Evolutionary conservation across 1,140 invertebrate species (phyloP).

Genomic region (Eurosta solidaginis): DNA sequence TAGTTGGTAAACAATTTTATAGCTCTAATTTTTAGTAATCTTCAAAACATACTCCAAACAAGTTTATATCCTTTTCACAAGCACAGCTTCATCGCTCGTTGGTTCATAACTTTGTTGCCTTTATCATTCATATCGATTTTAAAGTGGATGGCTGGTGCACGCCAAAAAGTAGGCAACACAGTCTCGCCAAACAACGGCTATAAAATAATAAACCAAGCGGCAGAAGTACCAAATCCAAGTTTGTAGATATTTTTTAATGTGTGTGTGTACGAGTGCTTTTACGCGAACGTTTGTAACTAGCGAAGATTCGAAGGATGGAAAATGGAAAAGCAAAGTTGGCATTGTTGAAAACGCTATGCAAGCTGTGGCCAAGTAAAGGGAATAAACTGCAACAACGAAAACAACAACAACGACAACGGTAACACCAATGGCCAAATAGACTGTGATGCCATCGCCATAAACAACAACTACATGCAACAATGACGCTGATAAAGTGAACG

Average conservation of each 20-base stretch:
- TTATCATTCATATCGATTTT: background rate
- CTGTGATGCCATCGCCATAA: background rate
- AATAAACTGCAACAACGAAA: background rate
- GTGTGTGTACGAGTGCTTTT: no score
- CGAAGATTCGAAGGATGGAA: no score
- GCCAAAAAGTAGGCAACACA: background rate
- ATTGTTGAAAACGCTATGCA: background rate
- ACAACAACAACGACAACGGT: background rate
- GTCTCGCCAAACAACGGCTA: background rate
- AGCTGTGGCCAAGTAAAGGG: background rate
- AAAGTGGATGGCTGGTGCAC: background rate
- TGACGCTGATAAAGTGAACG: background rate
- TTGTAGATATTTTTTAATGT: no score
- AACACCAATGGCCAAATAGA: background rate
- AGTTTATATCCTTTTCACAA: background rate
- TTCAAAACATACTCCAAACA: background rate
- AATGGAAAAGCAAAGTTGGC: background rate
- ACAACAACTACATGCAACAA: background rate
- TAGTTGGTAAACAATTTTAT: background rate
- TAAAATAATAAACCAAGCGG: no score
- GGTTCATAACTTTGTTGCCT: constrained; percentile 12
- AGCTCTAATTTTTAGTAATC: constrained; percentile 22
- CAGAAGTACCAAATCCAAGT: background rate
- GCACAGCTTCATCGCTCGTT: background rate
- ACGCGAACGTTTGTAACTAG: no score